Base-by-base conservation (phyloP, 2,797 vertebrate species). In the Brachyalestes nurse region DNA sequence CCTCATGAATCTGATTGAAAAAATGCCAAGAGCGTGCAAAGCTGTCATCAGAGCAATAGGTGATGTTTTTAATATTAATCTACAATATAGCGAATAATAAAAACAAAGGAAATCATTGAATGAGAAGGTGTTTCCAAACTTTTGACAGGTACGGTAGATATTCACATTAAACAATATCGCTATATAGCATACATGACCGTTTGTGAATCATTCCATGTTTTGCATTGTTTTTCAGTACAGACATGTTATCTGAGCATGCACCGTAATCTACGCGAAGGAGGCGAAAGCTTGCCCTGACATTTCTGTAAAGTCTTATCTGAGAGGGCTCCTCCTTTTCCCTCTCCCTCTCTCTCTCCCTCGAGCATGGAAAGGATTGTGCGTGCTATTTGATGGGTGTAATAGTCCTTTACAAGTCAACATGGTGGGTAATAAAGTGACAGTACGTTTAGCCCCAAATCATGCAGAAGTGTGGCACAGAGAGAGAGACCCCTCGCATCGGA, bases 371-470 rank as follows among this genome's bases (percentile, higher is more conserved):
- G 94, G 93, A 95, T 92, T 91, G 93, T 92, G 87, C 87, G 77
- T 82, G 86, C 87, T 89, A 89, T 92, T 90, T 93, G 93, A 95
- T 93, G 93, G 95, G 92, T 95, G 92, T 93, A 94, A 95, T 94
- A 90, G 92, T 90, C 86, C 87, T 95, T 93, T 86, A 78, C 84
- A 79, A 90, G 93, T 16, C 92, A 95, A 92, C 93, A 92, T 90
- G 91, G 86, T 90, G 93, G 93, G 94, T 95, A 96, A 96, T 95
- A 95, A 96, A 96, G 94, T 93, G 93, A 95, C 95, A 96, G 93
- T 89, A 93, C 95, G 94, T 96, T 97, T 96, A 96, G 94, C 94
- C 96, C 93, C 95, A 96, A 96, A 95, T 96, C 95, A 95, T 93
- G 94, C 93, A 88, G 94, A 96, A 96, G 95, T n/a, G 61, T 51